phyloP scores from a whole-genome alignment of 2,888 invertebrate genomes.

The Saturnia pavonia region DNA sequence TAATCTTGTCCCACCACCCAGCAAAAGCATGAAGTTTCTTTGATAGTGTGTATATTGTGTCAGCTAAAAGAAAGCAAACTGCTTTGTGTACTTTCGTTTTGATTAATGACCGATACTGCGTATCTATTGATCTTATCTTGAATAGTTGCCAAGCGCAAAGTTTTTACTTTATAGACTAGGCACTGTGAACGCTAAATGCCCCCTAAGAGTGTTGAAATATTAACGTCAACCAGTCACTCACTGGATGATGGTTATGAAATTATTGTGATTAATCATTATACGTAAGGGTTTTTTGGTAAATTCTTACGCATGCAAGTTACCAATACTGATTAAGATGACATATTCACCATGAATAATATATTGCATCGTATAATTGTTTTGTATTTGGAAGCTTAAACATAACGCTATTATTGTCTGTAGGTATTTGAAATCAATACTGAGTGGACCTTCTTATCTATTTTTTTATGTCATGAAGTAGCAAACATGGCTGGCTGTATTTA shows the following conservation, averaged over 20 bases:
- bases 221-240: neutral
- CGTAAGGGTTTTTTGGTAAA: too few species aligned
- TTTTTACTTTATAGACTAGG: neutral
- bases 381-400: neutral
- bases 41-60: neutral
- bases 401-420: neutral
- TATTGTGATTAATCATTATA: too few species aligned
- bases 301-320: too few species aligned
- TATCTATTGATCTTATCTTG: neutral
- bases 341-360: neutral
- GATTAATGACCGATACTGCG: neutral
- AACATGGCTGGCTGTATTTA: too few species aligned
- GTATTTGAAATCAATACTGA: neutral
- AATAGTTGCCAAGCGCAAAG: neutral
- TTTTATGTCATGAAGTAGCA: neutral
- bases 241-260: neutral
- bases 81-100: neutral
- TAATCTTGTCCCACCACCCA: too few species aligned
- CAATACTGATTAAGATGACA: neutral
- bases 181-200: neutral
- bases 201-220: neutral
- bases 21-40: neutral
- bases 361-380: neutral
- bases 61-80: neutral
- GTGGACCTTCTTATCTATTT: neutral